Percentiles rank a stretch among this genome's conserved stretches.
Conservation (phyloP, 2,797 vertebrate genomes). For the Xenopus petersii region DNA sequence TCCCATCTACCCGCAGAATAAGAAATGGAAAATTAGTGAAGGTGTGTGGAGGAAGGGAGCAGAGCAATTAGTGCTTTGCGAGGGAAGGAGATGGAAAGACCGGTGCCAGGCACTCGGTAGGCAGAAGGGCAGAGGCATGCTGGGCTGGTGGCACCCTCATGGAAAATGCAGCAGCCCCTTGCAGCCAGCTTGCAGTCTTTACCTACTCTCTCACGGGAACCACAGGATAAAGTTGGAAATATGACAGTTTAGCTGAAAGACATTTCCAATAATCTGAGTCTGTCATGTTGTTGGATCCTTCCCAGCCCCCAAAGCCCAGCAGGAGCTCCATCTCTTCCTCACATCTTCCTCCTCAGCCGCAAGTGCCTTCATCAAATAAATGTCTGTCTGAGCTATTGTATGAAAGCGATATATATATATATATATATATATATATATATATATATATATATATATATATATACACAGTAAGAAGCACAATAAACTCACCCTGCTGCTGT, state of each 20-base stretch:
- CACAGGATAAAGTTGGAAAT: constrained; percentile 58
- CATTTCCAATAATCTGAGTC: constrained; percentile 52
- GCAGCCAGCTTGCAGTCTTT: constrained; percentile 39
- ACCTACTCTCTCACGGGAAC: constrained; percentile 45
- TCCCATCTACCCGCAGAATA: constrained; percentile 85
- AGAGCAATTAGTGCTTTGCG: constrained; percentile 83
- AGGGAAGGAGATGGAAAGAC: constrained; percentile 59
- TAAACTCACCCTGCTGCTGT: constrained; percentile 11
- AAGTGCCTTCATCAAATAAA: constrained; percentile 21
- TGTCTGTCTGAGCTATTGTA: constrained; percentile 6
- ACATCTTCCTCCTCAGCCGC: constrained; percentile 55
- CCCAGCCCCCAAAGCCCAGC: constrained; percentile 48
- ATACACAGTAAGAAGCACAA: too few relatives aligned
- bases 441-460: too few relatives aligned
- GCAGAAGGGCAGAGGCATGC: constrained; percentile 66
- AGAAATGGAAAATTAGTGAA: constrained; percentile 96
- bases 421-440: too few relatives aligned
- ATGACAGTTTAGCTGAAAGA: constrained; percentile 59
- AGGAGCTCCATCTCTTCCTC: constrained; percentile 41
- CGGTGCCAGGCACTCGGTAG: constrained; percentile 66
- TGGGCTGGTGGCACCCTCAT: constrained; percentile 59
- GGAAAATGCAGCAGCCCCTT: constrained; percentile 49
- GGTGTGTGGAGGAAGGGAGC: constrained; percentile 90
- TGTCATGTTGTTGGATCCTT: constrained; percentile 53
- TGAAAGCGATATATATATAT: too few relatives aligned